Conservation (phyloP, 2,888 invertebrate species). For the Rutpela maculata region DNA sequence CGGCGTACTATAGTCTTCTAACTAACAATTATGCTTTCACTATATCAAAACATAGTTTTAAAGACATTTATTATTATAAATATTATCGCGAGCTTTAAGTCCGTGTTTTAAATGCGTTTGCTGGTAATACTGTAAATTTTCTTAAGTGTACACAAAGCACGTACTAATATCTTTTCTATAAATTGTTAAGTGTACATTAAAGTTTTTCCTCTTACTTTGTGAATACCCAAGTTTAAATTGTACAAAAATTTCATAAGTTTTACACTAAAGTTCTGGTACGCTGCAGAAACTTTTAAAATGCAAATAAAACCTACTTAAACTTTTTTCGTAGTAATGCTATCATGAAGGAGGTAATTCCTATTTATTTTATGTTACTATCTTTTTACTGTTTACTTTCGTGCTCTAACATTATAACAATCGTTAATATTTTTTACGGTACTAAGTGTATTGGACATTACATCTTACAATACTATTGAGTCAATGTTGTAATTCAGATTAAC, state of each 20-base stretch:
- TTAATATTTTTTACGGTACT: too few relatives aligned
- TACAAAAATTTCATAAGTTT: slow-evolving; percentile 18
- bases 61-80: too few relatives aligned
- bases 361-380: background rate
- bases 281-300: slow-evolving; percentile 9
- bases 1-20: too few relatives aligned
- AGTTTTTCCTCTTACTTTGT: slow-evolving; percentile 20
- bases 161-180: slow-evolving; percentile 3
- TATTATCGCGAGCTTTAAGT: too few relatives aligned
- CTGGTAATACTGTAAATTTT: background rate
- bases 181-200: slow-evolving; percentile 17
- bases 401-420: background rate
- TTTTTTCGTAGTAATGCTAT: background rate
- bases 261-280: slow-evolving; percentile 8
- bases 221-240: background rate
- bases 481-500: too few relatives aligned
- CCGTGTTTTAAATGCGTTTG: background rate
- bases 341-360: background rate
- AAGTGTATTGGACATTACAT: too few relatives aligned
- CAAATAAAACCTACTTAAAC: slow-evolving; percentile 3
- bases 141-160: background rate
- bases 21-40: too few relatives aligned
- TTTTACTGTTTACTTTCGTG: background rate
- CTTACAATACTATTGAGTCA: too few relatives aligned
- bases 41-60: too few relatives aligned